phyloP scores from a whole-genome alignment of 2,113 vertebrate species.

The Lasiurus cinereus region DNA sequence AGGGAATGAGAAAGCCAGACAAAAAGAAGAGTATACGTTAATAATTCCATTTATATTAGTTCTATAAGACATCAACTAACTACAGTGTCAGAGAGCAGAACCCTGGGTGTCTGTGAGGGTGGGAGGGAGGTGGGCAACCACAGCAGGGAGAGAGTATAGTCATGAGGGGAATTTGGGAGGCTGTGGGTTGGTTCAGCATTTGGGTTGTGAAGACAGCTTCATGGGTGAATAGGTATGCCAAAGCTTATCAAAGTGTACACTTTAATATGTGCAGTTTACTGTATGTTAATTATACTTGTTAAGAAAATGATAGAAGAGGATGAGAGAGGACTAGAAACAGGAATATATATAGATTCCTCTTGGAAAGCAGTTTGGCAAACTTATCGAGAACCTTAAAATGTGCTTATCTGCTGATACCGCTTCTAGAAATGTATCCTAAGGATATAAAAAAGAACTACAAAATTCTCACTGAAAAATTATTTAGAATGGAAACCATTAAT shows the following conservation, averaged over 20 bases:
- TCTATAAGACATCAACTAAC: background rate
- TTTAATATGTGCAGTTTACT: background rate
- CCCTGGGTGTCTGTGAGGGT: background rate
- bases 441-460: constrained; percentile 64
- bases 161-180: background rate
- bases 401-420: constrained; percentile 21
- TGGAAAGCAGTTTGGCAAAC: constrained; percentile 53
- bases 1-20: background rate
- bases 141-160: too few species aligned
- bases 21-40: background rate
- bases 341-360: constrained; percentile 41
- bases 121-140: background rate
- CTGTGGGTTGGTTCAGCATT: background rate
- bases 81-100: background rate
- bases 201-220: background rate
- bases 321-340: background rate
- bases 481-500: constrained; percentile 64
- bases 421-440: constrained; percentile 58
- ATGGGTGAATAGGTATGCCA: background rate
- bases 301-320: constrained; percentile 1
- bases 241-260: background rate
- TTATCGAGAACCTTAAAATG: constrained; percentile 38
- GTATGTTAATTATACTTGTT: background rate
- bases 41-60: background rate
- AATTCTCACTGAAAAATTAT: constrained; percentile 57